Base-by-base conservation (phyloP, 2,113 vertebrate genomes). In the Coptodon bakossiorum region DNA sequence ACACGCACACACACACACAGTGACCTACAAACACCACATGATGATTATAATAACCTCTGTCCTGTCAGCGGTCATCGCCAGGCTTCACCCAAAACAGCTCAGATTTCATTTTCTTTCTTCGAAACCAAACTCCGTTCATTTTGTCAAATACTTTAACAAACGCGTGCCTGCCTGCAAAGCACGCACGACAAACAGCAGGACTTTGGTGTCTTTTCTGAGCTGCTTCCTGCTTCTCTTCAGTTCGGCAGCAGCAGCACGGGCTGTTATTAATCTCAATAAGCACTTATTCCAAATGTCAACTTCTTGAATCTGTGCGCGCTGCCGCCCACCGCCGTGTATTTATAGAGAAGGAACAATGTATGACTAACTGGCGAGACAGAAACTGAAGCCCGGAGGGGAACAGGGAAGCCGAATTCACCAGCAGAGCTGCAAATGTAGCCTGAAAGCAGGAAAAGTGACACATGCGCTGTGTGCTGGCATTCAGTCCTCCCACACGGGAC, bases 21-120 rank as follows among this genome's bases (percentile, higher is more conserved):
- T 79, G 90, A 93, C 86, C 86, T 63, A 87, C 81, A 86, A 83
- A 78, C 73, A 50, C 73, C 83, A 19, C 84, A 13, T 14, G 71
- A 81, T 54, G 38, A 81, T 34, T 3, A 24, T 45, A 86, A 80
- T 48, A 71, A 68, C 56, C 50, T 52, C 52, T 79, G 71, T 22
- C 52, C 17, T 48, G 40, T 24, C 84, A 53, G 63, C 71, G 43
- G 71, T 76, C 71, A 76, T 31, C 40, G 13, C 53, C 17, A n/a
- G 38, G 0, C 68, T 73, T 73, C 71, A 19, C 43, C 71, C 71
- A 19, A 76, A 2, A 76, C 43, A 31, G 71, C 40, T 29, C 43
- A 3, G 24, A 50, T 76, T 76, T 29, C 43, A 50, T 29, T 50
- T 76, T 3, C 50, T 31, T 76, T 76, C 43, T 29, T 6, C 10